A percentile compares a stretch with the other conserved stretches of the same genome.
phyloP scores from a whole-genome alignment of 2,888 invertebrate species.

The Dusona sp. region DNA sequence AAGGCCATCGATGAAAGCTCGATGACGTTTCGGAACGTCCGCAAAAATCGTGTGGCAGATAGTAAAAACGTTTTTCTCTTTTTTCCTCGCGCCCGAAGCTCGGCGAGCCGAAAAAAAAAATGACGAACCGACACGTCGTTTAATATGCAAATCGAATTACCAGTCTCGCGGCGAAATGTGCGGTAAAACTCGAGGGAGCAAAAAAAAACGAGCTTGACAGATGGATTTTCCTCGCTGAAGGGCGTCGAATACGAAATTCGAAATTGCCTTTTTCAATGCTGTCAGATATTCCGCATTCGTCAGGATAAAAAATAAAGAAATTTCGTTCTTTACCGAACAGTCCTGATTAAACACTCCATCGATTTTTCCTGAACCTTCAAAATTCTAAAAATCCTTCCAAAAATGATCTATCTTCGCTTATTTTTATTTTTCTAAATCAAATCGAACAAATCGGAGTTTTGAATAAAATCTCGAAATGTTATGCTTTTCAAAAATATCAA shows the following conservation, averaged over 20 bases:
- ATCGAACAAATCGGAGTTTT: not conserved
- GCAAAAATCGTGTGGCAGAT: not conserved
- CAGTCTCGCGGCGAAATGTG: constrained; percentile 52
- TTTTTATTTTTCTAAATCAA: not conserved
- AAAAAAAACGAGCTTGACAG: constrained; percentile 48
- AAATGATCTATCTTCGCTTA: not conserved
- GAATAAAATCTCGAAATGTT: not conserved
- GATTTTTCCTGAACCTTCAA: not conserved
- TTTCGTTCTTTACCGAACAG: not conserved
- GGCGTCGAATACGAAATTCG: constrained; percentile 42
- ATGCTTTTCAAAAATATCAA: not conserved
- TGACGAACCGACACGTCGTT: constrained; percentile 65
- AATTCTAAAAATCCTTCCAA: not conserved
- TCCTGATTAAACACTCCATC: not conserved
- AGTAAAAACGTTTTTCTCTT: constrained; percentile 34
- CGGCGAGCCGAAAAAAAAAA: constrained; percentile 53
- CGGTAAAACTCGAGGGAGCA: constrained; percentile 33
- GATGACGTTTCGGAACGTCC: not conserved
- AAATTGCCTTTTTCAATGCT: constrained; percentile 53
- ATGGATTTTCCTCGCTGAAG: constrained; percentile 35
- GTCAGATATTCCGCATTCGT: constrained; percentile 37
- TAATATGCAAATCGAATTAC: constrained; percentile 73
- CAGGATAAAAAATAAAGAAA: not conserved
- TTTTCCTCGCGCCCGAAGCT: constrained; percentile 5
- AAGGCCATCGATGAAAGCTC: constrained; percentile 27